phyloP scores from a whole-genome alignment of 2,113 vertebrate genomes.

The Siniperca chuatsi region DNA sequence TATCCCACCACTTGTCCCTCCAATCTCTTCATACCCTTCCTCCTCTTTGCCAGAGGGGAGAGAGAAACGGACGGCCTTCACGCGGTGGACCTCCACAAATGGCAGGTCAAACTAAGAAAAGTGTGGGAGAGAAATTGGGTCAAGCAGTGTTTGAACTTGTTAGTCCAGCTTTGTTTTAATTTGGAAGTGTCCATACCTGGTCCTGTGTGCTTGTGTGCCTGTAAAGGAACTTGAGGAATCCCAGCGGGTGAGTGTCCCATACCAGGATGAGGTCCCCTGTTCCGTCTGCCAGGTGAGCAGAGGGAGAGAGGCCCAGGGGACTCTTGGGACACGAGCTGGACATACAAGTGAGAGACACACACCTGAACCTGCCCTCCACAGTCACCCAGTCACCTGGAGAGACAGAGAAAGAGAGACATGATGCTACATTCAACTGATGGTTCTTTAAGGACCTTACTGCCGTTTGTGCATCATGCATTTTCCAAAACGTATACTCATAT shows the following conservation, averaged over 20 bases:
- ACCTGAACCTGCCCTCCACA: conserved; percentile 83
- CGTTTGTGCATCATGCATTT: not conserved
- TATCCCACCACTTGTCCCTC: not conserved
- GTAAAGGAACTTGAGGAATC: conserved; percentile 84
- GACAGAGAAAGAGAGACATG: not conserved
- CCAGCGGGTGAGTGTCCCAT: conserved; percentile 80
- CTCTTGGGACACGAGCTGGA: conserved; percentile 88
- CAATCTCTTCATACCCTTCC: conserved; percentile 42
- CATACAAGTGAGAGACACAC: conserved; percentile 88
- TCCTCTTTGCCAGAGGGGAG: conserved; percentile 63
- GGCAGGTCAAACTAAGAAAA: conserved; percentile 86
- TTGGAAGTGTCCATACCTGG: conserved; percentile 75
- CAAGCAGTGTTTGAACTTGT: not conserved
- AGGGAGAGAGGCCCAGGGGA: conserved; percentile 86
- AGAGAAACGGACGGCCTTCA: conserved; percentile 84
- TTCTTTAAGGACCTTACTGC: not conserved
- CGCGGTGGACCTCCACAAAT: conserved; percentile 88
- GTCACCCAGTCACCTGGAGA: conserved; percentile 79
- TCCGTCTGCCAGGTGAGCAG: conserved; percentile 88
- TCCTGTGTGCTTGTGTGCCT: conserved; percentile 86
- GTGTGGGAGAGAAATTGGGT: not conserved
- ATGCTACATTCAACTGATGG: not conserved
- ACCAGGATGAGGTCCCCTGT: conserved; percentile 89
- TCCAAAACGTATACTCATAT: not conserved
- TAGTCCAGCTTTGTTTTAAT: not conserved